phyloP scores from a whole-genome alignment of 2,113 vertebrate species.

The Solea solea region DNA sequence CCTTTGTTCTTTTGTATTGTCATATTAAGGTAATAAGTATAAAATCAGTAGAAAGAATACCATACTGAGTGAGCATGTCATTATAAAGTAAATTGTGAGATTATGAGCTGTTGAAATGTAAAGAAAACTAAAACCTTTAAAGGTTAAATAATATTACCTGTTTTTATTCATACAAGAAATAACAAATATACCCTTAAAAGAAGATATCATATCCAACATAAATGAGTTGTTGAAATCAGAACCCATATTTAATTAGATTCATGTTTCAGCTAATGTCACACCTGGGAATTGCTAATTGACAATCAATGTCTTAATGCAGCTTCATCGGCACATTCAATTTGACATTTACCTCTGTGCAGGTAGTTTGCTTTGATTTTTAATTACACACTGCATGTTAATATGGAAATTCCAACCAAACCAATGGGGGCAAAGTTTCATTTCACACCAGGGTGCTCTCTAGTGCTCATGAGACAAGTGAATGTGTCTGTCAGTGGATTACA shows the following conservation, averaged over 20 bases:
- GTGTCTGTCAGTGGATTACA: conserved; percentile 63
- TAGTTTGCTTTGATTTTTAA: conserved; percentile 76
- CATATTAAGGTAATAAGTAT: conserved; percentile 36
- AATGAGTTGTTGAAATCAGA: conserved; percentile 26
- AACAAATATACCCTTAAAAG: conserved; percentile 7
- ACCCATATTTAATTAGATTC: conserved; percentile 50
- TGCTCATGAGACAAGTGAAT: conserved; percentile 69
- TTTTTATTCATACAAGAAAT: conserved; percentile 1
- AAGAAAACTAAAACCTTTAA: conserved; percentile 4
- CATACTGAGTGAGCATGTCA: conserved; percentile 29
- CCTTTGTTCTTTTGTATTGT: conserved; percentile 18
- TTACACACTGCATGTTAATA: conserved; percentile 80
- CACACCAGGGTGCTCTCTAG: conserved; percentile 67
- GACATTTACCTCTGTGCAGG: conserved; percentile 52
- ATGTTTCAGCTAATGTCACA: conserved; percentile 51
- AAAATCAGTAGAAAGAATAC: conserved; percentile 32
- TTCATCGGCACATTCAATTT: conserved; percentile 71
- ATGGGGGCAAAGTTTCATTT: conserved; percentile 79
- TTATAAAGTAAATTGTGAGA: conserved; percentile 19
- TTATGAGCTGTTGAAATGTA: conserved; percentile 14
- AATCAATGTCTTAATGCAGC: conserved; percentile 66
- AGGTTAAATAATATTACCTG: background rate
- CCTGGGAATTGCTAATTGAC: conserved; percentile 71
- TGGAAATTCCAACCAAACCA: conserved; percentile 75
- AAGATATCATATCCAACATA: conserved; percentile 15